Percentiles rank a stretch among this genome's conserved stretches.
phyloP scores from a whole-genome alignment of 2,797 vertebrate genomes.

The Peromyscus aztecus region DNA sequence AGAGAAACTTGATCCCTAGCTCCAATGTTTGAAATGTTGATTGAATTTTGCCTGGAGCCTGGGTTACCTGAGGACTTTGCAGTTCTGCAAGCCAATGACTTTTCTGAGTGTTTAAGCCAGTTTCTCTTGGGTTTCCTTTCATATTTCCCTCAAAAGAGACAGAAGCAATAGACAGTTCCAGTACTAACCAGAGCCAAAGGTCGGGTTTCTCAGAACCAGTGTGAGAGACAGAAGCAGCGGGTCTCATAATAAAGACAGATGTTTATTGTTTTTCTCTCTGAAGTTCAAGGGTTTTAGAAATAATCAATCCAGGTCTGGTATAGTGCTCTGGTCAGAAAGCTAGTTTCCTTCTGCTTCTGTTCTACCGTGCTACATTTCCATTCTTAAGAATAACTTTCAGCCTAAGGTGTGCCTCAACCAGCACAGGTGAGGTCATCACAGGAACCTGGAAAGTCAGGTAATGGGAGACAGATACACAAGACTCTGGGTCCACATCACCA shows the following conservation, averaged over 20 bases:
- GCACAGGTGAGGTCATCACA: background rate
- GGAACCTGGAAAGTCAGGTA: background rate
- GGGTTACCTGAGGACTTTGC: constrained; percentile 30
- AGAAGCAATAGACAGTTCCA: constrained; percentile 32
- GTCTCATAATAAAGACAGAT: background rate
- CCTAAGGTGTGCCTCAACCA: background rate
- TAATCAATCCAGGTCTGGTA: background rate
- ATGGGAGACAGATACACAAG: background rate
- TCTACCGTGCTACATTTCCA: background rate
- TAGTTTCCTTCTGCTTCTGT: background rate
- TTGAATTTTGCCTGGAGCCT: constrained; percentile 64
- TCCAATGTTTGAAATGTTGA: constrained; percentile 65
- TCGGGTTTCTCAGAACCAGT: background rate
- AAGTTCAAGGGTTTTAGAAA: constrained; percentile 43
- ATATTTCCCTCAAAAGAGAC: constrained; percentile 23
- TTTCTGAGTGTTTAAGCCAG: constrained; percentile 44
- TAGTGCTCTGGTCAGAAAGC: background rate
- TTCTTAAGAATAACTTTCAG: background rate
- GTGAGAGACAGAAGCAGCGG: background rate
- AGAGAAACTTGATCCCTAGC: constrained; percentile 59
- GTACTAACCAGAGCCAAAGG: constrained; percentile 28
- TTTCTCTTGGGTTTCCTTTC: constrained; percentile 58
- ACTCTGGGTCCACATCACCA: background rate
- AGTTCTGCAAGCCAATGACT: constrained; percentile 37
- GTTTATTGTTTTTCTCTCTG: background rate